These are phyloP conservation scores for Trichogramma evanescens DNA, from an alignment of 2,888 invertebrate species.

Conservation along the genomic window DNA sequence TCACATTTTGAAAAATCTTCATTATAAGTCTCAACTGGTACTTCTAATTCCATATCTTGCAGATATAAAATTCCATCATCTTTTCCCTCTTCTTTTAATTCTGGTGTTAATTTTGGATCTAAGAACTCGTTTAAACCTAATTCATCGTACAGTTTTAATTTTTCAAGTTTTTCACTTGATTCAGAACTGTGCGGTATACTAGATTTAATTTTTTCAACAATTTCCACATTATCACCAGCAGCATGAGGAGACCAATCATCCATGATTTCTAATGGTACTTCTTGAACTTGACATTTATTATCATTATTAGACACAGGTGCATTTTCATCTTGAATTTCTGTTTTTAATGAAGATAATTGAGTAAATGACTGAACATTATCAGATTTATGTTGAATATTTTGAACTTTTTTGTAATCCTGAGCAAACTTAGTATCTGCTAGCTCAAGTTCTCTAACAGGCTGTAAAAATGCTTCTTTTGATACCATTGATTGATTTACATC, in stretches of 20 bases:
- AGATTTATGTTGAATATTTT: conserved; percentile 2
- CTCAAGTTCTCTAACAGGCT: conserved; percentile 20
- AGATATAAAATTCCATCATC: too few species aligned
- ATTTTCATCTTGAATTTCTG: conserved; percentile 3
- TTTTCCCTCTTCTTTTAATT: background rate
- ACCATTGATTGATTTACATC: conserved; percentile 15
- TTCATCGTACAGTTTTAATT: conserved; percentile 10
- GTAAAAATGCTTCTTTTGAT: conserved; percentile 21
- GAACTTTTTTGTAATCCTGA: conserved; percentile 3
- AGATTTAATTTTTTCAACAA: background rate
- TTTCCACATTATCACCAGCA: background rate
- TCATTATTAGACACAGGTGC: background rate
- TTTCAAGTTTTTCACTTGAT: background rate
- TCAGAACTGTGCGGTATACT: background rate
- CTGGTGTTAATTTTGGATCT: conserved; percentile 6
- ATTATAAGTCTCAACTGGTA: too few species aligned
- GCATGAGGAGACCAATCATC: conserved; percentile 12
- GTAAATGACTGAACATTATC: conserved; percentile 3
- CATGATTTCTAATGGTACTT: conserved; percentile 13
- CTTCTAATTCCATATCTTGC: too few species aligned
- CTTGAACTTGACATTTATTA: background rate
- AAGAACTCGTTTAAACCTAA: conserved; percentile 8
- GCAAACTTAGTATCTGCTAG: conserved; percentile 15
- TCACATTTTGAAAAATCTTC: too few species aligned
- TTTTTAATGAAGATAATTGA: conserved; percentile 6